Conservation (phyloP, 2,797 vertebrate species). For the Dromococcyx pavoninus region DNA sequence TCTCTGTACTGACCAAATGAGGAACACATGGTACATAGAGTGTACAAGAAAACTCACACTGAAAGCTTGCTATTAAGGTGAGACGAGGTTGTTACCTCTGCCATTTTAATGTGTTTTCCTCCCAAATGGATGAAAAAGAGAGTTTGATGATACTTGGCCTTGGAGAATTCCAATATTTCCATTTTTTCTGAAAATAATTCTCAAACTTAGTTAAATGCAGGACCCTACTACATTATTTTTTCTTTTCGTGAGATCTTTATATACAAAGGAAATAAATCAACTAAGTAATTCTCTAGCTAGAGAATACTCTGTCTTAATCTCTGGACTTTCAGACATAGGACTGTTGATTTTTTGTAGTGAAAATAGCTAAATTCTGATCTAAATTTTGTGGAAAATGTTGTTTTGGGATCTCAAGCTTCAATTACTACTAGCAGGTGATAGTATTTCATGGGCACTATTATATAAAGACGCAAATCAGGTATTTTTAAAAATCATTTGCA, state of each 20-base stretch:
- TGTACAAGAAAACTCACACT: neutral
- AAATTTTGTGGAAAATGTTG: neutral
- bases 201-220: neutral
- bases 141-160: neutral
- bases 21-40: neutral
- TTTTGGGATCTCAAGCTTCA: neutral
- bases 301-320: neutral
- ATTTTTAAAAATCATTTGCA: neutral
- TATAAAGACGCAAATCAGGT: neutral
- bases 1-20: neutral
- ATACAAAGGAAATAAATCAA: neutral
- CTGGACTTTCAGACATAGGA: neutral
- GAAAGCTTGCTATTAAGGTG: neutral
- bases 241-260: neutral
- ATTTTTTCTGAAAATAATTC: neutral
- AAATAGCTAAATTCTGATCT: neutral
- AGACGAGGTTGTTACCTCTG: neutral
- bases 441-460: neutral
- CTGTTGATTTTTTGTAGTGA: neutral
- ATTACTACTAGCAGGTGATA: neutral
- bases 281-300: neutral
- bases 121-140: neutral
- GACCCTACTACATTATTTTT: neutral
- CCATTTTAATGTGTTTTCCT: neutral
- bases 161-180: neutral